Evolutionary conservation across 2,888 invertebrate species (phyloP), one percentile per base, ranked within the genome.

Genomic region (Eristalis pertinax): DNA sequence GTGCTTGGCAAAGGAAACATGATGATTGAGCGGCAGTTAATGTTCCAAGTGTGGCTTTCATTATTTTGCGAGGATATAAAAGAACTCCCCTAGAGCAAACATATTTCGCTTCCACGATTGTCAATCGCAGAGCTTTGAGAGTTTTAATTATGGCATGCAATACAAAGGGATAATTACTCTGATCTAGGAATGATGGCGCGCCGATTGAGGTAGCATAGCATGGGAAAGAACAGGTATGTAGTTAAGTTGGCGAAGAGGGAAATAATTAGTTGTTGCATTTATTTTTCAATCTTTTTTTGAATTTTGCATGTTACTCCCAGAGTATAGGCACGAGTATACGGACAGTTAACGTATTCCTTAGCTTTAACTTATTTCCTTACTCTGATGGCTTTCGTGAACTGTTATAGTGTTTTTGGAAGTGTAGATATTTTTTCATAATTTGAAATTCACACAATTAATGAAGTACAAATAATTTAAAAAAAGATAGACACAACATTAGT

Each of bases 21-120:
- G 78, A 85, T 88, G 85, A 88, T 88, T 86, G 88, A 88, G 85
- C 88, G 82, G 82, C 75, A 78, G 84, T 89, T 82, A 82, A 89
- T 85, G 74, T 88, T 88, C 75, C 79, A 88, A 74, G 83, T 83
- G 67, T 73, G 80, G 89, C 88, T 85, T 82, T 89, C 84, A 88
- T 89, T 85, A 84, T 80, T 84, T 80, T 84, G 87, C 43, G 73
- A 64, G 69, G 60, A 64, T 69, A 63, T 24, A 72, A 19, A 63
- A 43, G 35, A 41, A 41, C 26, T 74, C 62, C 38, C 41, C 69
- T 69, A 67, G 72, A 67, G 74, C 73, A 74, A 84, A 76, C 79
- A 80, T 83, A 86, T 79, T 86, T 75, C 70, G 78, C 75, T 75
- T 79, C 50, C 72, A 73, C 65, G 58, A 50, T 75, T 38, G 87